Evolutionary conservation across 2,113 vertebrate genomes (phyloP).

Genomic region (Tinamus guttatus): DNA sequence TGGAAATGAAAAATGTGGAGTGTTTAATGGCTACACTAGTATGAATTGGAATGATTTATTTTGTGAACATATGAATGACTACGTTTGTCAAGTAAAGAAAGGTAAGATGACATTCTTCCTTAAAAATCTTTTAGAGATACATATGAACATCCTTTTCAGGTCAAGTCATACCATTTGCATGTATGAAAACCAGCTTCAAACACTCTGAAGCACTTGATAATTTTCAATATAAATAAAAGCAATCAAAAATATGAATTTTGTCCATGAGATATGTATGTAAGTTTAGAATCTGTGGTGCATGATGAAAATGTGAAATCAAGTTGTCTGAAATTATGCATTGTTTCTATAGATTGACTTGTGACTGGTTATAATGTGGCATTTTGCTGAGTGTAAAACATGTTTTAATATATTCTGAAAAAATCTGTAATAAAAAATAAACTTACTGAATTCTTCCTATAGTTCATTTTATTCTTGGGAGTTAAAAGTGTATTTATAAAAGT

Average conservation of each 20-base stretch:
- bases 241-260: background rate
- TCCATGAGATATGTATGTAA: background rate
- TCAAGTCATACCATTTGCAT: background rate
- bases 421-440: background rate
- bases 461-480: background rate
- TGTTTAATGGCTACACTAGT: constrained; percentile 68
- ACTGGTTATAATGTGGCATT: background rate
- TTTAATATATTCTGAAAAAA: background rate
- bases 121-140: background rate
- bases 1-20: constrained; percentile 86
- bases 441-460: background rate
- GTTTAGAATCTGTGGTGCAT: background rate
- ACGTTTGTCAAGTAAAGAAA: constrained; percentile 91
- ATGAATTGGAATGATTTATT: constrained; percentile 89
- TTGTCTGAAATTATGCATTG: background rate
- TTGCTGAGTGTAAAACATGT: background rate
- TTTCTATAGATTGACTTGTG: background rate
- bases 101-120: constrained; percentile 74
- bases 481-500: background rate
- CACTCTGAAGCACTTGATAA: background rate
- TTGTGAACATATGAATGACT: constrained; percentile 85
- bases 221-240: background rate
- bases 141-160: background rate
- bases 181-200: background rate
- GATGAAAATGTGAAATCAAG: background rate